Evolutionary conservation across 1,140 invertebrate species (phyloP).

Genomic region (Saccostrea cuccullata): DNA sequence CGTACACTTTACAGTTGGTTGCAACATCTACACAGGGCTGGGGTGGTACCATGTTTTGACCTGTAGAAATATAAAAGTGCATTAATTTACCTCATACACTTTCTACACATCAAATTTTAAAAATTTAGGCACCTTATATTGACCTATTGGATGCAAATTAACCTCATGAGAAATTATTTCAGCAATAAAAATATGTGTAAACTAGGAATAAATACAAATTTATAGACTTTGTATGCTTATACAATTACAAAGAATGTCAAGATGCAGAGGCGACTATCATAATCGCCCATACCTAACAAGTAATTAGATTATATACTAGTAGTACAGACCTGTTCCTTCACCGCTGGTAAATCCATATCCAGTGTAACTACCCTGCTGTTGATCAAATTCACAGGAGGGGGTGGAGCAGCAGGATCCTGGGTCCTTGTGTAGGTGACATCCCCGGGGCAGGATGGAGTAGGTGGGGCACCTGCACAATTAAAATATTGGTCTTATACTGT

Average conservation of each 20-base stretch:
- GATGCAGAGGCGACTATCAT: neutral
- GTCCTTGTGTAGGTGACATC: constrained; percentile 65
- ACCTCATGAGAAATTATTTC: too few relatives aligned
- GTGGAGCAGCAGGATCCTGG: constrained; percentile 69
- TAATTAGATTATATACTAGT: neutral
- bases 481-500: neutral
- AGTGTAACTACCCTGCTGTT: constrained; percentile 68
- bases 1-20: constrained; percentile 64
- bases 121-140: too few relatives aligned
- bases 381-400: constrained; percentile 70
- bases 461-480: constrained; percentile 63
- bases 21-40: constrained; percentile 60
- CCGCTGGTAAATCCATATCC: constrained; percentile 66
- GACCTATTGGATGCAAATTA: too few relatives aligned
- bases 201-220: too few relatives aligned
- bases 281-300: neutral
- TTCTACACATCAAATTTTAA: too few relatives aligned
- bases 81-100: too few relatives aligned
- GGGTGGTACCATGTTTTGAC: constrained; percentile 53
- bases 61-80: constrained; percentile 41
- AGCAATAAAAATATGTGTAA: too few relatives aligned
- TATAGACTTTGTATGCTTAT: too few relatives aligned
- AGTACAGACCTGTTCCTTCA: constrained; percentile 63
- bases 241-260: too few relatives aligned
- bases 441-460: constrained; percentile 65